These are phyloP conservation scores for Pyrrhosoma nymphula DNA, from an alignment of 2,888 invertebrate species.

Conservation along the genomic window DNA sequence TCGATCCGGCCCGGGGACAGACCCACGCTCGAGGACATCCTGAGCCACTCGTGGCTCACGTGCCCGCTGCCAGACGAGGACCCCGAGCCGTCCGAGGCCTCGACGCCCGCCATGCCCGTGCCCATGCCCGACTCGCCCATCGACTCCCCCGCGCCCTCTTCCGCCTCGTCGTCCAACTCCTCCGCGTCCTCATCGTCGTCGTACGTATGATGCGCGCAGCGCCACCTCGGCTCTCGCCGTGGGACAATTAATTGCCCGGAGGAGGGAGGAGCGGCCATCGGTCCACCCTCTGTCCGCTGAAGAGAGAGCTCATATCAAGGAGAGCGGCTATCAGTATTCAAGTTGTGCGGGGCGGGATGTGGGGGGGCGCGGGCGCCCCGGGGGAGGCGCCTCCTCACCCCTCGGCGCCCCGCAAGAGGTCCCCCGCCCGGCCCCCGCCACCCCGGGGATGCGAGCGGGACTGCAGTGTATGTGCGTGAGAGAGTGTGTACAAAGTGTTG, in stretches of 20 bases:
- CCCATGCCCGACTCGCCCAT: background rate
- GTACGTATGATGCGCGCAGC: slow-evolving; percentile 4
- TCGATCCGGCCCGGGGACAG: slow-evolving; percentile 78
- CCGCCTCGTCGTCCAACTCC: background rate
- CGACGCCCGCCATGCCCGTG: background rate
- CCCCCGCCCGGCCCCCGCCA: background rate
- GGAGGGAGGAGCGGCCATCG: background rate
- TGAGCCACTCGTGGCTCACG: slow-evolving; percentile 80
- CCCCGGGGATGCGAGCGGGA: background rate
- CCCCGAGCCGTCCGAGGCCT: background rate
- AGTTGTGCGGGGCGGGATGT: background rate
- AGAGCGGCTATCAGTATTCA: slow-evolving; percentile 33
- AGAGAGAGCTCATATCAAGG: slow-evolving; percentile 10
- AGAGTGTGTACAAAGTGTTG: background rate
- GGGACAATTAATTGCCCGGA: background rate
- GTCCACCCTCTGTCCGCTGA: background rate
- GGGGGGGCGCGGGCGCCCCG: background rate
- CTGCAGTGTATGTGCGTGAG: background rate
- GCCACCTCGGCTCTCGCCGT: background rate
- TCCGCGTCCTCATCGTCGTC: slow-evolving; percentile 5
- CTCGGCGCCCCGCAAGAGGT: too few relatives aligned
- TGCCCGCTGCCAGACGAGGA: slow-evolving; percentile 71
- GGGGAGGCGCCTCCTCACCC: background rate
- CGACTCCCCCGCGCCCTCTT: background rate
- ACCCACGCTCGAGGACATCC: slow-evolving; percentile 79